Conservation (phyloP, 2,113 vertebrate genomes). For the Engystomops pustulosus region DNA sequence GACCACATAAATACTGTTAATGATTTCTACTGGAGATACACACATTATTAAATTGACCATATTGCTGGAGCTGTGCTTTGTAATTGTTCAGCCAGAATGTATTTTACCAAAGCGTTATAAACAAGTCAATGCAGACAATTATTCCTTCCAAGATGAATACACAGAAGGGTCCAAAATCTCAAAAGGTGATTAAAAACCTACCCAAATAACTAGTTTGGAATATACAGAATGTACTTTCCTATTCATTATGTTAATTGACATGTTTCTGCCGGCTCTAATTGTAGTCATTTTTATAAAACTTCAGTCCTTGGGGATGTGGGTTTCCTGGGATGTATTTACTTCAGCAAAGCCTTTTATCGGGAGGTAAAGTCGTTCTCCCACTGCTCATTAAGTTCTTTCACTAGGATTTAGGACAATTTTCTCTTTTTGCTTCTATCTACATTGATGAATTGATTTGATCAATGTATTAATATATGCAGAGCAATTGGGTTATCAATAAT, state of each 20-base stretch:
- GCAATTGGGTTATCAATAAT: background rate
- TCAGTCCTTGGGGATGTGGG: background rate
- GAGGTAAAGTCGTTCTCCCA: background rate
- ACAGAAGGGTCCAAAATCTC: background rate
- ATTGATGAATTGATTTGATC: background rate
- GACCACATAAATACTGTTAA: background rate
- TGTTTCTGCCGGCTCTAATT: slow-evolving; percentile 5
- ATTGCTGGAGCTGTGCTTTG: slow-evolving; percentile 10
- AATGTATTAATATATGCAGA: slow-evolving; percentile 8
- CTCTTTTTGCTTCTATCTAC: background rate
- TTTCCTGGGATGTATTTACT: slow-evolving; percentile 21
- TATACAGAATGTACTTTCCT: slow-evolving; percentile 4
- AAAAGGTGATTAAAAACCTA: background rate
- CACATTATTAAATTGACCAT: background rate
- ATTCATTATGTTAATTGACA: slow-evolving; percentile 8
- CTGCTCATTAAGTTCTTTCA: background rate
- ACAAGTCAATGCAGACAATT: background rate
- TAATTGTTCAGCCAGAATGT: background rate
- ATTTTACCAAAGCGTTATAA: background rate
- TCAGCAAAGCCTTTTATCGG: slow-evolving; percentile 13
- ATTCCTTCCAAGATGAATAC: background rate
- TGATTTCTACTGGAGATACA: background rate
- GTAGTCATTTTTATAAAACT: slow-evolving; percentile 40
- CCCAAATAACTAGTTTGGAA: background rate
- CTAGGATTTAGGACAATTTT: background rate